A percentile compares a stretch with the other conserved stretches of the same genome.
phyloP scores from a whole-genome alignment of 2,888 invertebrate species.

The Rhagonycha lutea region DNA sequence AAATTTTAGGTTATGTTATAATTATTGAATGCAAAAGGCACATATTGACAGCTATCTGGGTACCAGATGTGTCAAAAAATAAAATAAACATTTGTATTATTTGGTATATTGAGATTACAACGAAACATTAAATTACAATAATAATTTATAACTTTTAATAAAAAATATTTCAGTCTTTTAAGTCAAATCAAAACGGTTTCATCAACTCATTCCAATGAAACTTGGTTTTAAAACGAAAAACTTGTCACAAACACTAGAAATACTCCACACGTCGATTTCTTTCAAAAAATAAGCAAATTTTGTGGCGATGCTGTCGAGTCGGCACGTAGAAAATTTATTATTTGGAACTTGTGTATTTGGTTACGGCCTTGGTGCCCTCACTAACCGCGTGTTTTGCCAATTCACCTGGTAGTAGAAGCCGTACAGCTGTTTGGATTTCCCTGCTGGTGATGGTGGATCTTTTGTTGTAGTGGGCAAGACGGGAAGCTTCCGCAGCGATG shows the following conservation, averaged over 20 bases:
- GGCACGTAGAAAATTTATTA: conserved; percentile 29
- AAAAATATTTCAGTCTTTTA: background rate
- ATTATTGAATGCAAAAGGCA: too few species aligned
- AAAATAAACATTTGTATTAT: background rate
- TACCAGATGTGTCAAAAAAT: background rate
- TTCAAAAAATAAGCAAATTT: background rate
- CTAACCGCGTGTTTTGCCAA: conserved; percentile 67
- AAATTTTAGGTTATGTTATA: background rate
- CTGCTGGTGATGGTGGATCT: conserved; percentile 68
- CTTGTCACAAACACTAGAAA: background rate
- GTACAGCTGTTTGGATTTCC: conserved; percentile 72
- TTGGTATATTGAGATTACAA: background rate
- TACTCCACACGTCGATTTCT: background rate
- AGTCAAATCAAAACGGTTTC: background rate
- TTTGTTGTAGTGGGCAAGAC: conserved; percentile 66
- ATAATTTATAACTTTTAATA: too few species aligned
- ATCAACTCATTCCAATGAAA: conserved; percentile 10
- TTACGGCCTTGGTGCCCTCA: background rate
- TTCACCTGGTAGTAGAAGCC: conserved; percentile 71
- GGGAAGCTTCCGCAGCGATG: conserved; percentile 69
- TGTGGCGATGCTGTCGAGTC: background rate
- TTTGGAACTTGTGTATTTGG: conserved; percentile 39
- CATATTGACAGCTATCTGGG: background rate
- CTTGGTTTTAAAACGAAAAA: conserved; percentile 25
- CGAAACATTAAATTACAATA: background rate